Base-by-base conservation (phyloP, 1,140 invertebrate species). In the Papilio xuthus region DNA sequence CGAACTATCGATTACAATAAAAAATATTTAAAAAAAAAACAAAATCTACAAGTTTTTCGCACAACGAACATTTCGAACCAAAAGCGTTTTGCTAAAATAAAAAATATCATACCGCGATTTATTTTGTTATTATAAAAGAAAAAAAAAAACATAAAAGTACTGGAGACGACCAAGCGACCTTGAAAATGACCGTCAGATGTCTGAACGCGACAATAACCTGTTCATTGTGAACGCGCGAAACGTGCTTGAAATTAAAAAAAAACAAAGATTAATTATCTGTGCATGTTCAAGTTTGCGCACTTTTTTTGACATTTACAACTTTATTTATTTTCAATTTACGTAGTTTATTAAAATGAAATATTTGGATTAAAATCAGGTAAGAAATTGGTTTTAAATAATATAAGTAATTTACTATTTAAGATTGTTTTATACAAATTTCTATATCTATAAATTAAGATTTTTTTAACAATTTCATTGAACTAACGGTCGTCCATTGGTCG, bases 121-220 rank as follows among this genome's bases (percentile, higher is more conserved):
- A 63, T 63, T 63, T 32, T 63, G 26, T 26, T 1, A 28, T 63
- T 63, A 63, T 28, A 13, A 26, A 12, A 28, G n/a, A 28, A 13
- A 63, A 63, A 63, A 56, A 56, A 56, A 12, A 44, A 44, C 42
- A 56, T 28, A 28, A 63, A 63, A 28, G 26, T 63, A 63, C 23
- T 4, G 23, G 56, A 63, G 60, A 63, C 60, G 60, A 63, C 23
- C 60, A 28, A 32, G 12, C 13, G 60, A 63, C 60, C 60, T 63
- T 63, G 60, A 63, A 26, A 63, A 23, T 63, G 60, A 63, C 60
- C 60, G 60, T 63, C 60, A 15, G 23, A 28, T 23, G 18, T 28
- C 60, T 63, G 60, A 63, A 8, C 53, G 53, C 60, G 60, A 63
- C 60, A 63, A 28, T 63, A 63, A 63, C 60, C 60, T 63, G 60